phyloP scores from a whole-genome alignment of 2,888 invertebrate genomes.

The Steromphala cineraria region DNA sequence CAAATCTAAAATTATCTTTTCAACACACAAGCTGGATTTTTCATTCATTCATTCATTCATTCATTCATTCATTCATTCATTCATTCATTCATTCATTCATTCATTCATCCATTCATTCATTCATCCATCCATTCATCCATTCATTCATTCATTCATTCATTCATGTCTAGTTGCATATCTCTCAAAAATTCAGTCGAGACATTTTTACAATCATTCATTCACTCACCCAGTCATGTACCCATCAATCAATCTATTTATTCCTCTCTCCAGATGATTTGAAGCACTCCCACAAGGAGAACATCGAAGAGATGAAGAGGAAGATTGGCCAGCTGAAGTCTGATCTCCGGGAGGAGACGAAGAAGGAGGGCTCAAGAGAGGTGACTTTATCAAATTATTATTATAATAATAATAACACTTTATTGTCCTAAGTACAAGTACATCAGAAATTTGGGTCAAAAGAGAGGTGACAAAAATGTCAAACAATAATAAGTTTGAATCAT shows the following conservation, averaged over 20 bases:
- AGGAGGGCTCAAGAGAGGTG: conserved; percentile 53
- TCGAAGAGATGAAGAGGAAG: conserved; percentile 66
- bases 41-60: background rate
- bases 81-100: background rate
- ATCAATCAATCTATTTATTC: background rate
- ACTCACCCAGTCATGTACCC: background rate
- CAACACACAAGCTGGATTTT: no score
- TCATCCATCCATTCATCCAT: background rate
- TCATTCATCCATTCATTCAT: background rate
- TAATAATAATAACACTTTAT: no score
- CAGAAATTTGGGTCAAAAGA: no score
- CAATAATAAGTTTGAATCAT: no score
- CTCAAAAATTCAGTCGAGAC: no score
- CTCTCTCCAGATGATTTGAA: conserved; percentile 44
- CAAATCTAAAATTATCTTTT: no score
- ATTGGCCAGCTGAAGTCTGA: conserved; percentile 63
- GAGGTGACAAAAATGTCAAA: no score
- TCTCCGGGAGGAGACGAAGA: conserved; percentile 59
- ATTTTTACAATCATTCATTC: background rate
- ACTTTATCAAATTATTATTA: no score
- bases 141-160: background rate
- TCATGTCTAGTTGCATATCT: no score
- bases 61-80: background rate
- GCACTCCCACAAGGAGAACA: conserved; percentile 53
- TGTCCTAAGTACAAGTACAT: no score